Evolutionary conservation across 2,888 invertebrate species (phyloP), one percentile per base, ranked within the genome.

Genomic region (Incurvaria masculella): DNA sequence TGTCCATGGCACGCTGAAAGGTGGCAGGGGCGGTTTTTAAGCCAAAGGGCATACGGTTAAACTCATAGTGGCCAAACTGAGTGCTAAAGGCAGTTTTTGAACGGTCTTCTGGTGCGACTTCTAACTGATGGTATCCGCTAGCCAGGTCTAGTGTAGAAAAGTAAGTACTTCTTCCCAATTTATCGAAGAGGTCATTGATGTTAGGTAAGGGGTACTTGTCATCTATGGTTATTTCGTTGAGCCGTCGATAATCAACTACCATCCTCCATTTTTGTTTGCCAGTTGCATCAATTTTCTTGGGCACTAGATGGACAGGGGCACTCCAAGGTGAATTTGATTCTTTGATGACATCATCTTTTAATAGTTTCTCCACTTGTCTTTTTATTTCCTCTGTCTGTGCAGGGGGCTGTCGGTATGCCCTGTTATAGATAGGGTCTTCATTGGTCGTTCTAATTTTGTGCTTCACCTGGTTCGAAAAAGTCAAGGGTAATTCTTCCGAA

Each of bases 1-100:
- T 44, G 46, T 66, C 61, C 60, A 66, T 60, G 18, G 62, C 16
- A 51, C 63, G 48, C 40, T 66, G 64, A 45, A 64, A 64, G 1
- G 60, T 61, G 19, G 56, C 56, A 0, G 62, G 63, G 11, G 61
- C 57, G 21, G 58, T 61, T 39, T 55, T 61, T 2, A 63, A 19
- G 3, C 61, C 62, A 44, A 62, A 61, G 0, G 61, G 61, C 60
- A 62, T 63, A 49, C 62, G 52, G 0, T 57, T 27, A 16, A 60
- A 63, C 49, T 64, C 62, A 20, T 57, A 63, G 27, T 64, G 63
- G 11, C 61, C 61, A 19, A 54, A 47, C 1, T 60, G 58, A 2
- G 55, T 61, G 0, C 52, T 49, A 33, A 65, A 63, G 4, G 60
- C 63, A 1, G 63, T 62, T 52, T 63, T 62, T 46, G 58, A 53